phyloP scores from a whole-genome alignment of 2,113 vertebrate species.

The chimpanzee (Pan troglodytes) region NHGRI_mPanTro3-v2.1_pri NC_072403.2:47486001-47486500 shows the following conservation, averaged over 20 bases:
- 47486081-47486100: too few species aligned
- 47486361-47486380: not conserved
- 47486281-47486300: fast-evolving
- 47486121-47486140: not conserved
- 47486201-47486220: not conserved
- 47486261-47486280: not conserved
- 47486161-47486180: not conserved
- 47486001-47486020: fast-evolving
- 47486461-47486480: not conserved
- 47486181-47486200: not conserved
- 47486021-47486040: not conserved
- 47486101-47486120: not conserved
- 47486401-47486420: fast-evolving
- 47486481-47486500: not conserved
- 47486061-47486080: not conserved
- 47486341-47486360: not conserved
- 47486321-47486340: fast-evolving
- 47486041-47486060: not conserved
- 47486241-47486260: fast-evolving
- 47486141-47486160: not conserved
- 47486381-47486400: fast-evolving
- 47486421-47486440: fast-evolving
- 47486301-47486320: fast-evolving
- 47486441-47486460: fast-evolving
- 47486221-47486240: not conserved